These are phyloP conservation scores for Brachyistius frenatus DNA, from an alignment of 2,113 vertebrate genomes.

Conservation along the genomic window DNA sequence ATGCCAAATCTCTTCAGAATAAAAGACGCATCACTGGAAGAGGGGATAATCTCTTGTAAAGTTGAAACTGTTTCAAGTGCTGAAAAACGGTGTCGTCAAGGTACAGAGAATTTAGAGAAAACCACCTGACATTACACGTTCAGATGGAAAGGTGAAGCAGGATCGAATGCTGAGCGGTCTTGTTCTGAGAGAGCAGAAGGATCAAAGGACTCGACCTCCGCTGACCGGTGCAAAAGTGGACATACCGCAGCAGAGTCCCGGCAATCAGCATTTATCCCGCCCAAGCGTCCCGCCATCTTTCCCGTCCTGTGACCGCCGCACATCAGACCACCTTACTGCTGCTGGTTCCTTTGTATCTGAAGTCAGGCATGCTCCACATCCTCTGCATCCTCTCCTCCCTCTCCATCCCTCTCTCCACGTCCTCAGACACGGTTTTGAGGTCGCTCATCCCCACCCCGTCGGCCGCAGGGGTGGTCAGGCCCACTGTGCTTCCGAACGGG, in stretches of 20 bases:
- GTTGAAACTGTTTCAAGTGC: conserved; percentile 17
- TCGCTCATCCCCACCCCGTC: conserved; percentile 68
- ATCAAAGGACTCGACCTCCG: conserved; percentile 1
- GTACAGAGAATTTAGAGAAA: conserved; percentile 3
- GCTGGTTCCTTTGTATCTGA: conserved; percentile 84
- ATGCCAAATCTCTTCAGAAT: conserved; percentile 23
- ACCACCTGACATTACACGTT: background rate
- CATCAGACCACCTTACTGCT: conserved; percentile 65
- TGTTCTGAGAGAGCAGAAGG: conserved; percentile 5
- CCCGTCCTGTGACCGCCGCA: background rate
- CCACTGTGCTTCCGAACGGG: conserved; percentile 88
- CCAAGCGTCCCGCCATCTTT: background rate
- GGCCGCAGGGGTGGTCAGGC: conserved; percentile 65
- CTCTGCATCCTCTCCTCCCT: conserved; percentile 78
- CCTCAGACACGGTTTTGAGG: conserved; percentile 94
- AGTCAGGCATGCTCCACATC: conserved; percentile 95
- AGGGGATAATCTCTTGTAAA: conserved; percentile 36
- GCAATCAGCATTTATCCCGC: conserved; percentile 7
- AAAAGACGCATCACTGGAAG: conserved; percentile 15
- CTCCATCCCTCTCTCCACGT: conserved; percentile 88
- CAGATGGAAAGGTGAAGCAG: conserved; percentile 1
- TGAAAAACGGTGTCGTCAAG: background rate
- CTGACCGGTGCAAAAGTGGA: background rate
- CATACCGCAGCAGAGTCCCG: background rate
- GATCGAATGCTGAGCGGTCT: conserved; percentile 36